phyloP scores from a whole-genome alignment of 2,797 vertebrate species.

The Brachyrhaphis roseni region DNA sequence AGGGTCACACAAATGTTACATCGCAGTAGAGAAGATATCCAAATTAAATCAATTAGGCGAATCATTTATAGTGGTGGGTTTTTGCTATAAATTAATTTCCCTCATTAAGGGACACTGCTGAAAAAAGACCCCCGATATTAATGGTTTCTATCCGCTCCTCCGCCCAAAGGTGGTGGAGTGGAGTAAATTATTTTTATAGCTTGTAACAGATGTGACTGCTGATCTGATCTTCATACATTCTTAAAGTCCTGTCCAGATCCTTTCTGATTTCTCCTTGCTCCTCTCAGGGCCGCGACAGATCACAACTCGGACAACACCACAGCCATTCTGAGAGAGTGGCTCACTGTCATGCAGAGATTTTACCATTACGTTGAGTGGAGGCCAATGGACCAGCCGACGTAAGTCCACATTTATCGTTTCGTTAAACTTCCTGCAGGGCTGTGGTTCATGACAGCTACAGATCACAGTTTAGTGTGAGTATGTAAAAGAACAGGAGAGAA shows the following conservation, averaged over 20 bases:
- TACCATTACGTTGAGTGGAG: slow-evolving; percentile 91
- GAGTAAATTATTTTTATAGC: slow-evolving; percentile 3
- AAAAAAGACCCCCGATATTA: neutral
- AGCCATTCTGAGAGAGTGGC: slow-evolving; percentile 89
- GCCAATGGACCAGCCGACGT: slow-evolving; percentile 88
- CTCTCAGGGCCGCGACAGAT: slow-evolving; percentile 90
- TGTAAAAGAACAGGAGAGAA: neutral
- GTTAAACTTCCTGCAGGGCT: neutral
- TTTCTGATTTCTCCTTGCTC: slow-evolving; percentile 21
- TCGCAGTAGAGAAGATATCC: neutral
- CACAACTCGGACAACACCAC: slow-evolving; percentile 93
- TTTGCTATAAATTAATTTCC: neutral
- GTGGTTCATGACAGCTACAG: neutral
- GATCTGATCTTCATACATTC: neutral
- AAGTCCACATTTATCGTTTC: slow-evolving; percentile 30
- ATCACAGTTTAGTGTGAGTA: neutral
- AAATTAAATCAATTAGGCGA: neutral
- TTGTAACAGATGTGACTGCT: neutral
- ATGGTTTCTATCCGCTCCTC: neutral
- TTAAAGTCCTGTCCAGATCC: neutral
- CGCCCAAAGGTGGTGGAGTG: neutral
- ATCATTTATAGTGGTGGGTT: neutral
- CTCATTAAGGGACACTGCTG: slow-evolving; percentile 1
- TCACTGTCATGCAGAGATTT: slow-evolving; percentile 82
- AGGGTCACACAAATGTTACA: neutral